Evolutionary conservation across 92 coral and sea anemone species (phyloP), one percentile per base, ranked within the genome.

Genomic region (Heliopora coerulea): DNA sequence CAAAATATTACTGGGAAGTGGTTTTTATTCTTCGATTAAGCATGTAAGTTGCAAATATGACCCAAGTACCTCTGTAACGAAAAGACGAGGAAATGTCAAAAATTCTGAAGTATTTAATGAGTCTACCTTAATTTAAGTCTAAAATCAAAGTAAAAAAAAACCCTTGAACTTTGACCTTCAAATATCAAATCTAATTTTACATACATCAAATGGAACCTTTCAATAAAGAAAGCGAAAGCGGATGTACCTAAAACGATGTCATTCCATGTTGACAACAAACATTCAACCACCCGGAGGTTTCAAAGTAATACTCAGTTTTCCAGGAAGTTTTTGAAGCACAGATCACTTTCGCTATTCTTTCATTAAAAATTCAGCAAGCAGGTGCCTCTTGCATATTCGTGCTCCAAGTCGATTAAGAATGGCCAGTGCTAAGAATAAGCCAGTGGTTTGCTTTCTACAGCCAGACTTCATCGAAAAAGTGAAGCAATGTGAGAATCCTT

Each of bases 381-480:
- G 3, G 7, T 46, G 2, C 52, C 14, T 46, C 6, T 46, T 46
- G 52, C 52, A 46, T 46, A 6, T 46, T 15, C 52, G 14, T 6
- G 52, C n/a, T 2, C 15, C 6, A 0, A 25, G 1, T 54, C 17
- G 49, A 33, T 19, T 9, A 70, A 54, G 77, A 27, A 70, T 70
- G 77, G 77, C 58, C 5, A 31, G 49, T 63, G 63, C 59, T 30
- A 56, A 44, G 35, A 56, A 70, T 19, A 70, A 70, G n/a, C 80
- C 74, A 23, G 90, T 89, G 21, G 89, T 91, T 48, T 91, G 91
- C 37, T 84, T 91, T 34, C 78, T 86, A 12, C 97, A 91, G 79
- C 91, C 97, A 39, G 87, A 89, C 72, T 91, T 91, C 58, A 83
- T 88, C 34, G 90, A 84, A 56, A 68, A 79, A 27, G 82, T 91